Conservation (phyloP, 1,140 invertebrate species). For the Aphelenchoides avenae region DNA sequence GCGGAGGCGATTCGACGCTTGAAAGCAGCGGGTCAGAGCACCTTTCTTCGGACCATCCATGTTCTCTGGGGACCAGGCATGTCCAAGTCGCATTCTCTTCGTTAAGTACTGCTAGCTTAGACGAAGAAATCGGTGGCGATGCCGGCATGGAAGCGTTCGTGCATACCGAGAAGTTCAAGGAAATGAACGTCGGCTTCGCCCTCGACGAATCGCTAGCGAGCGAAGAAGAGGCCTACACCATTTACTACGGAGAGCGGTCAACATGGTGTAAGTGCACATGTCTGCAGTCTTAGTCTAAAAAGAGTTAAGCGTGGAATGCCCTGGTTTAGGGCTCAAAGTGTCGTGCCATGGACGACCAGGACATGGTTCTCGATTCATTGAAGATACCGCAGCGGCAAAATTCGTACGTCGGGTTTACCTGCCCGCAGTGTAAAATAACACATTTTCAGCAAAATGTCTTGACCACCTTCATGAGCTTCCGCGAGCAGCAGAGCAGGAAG, state of each 20-base stretch:
- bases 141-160: constrained; percentile 80
- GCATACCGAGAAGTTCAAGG: constrained; percentile 71
- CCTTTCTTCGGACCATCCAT: constrained; percentile 69
- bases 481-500: constrained; percentile 68
- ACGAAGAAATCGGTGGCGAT: constrained; percentile 83
- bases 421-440: no score
- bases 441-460: constrained; percentile 67
- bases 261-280: constrained; percentile 65
- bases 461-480: constrained; percentile 72
- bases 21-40: no score
- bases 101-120: no score
- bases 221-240: constrained; percentile 65
- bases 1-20: constrained; percentile 72
- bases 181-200: constrained; percentile 79
- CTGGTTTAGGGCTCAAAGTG: constrained; percentile 64
- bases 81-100: constrained; percentile 11
- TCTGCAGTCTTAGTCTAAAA: no score
- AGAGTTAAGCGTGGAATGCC: no score
- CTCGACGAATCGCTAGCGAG: constrained; percentile 74
- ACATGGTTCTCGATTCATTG: constrained; percentile 77
- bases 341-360: constrained; percentile 76
- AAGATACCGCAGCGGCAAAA: constrained; percentile 80
- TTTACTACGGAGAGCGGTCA: constrained; percentile 74
- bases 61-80: constrained; percentile 77
- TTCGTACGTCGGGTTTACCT: constrained; percentile 61